phyloP scores from a whole-genome alignment of 2,888 invertebrate species.

The Hyles lineata region DNA sequence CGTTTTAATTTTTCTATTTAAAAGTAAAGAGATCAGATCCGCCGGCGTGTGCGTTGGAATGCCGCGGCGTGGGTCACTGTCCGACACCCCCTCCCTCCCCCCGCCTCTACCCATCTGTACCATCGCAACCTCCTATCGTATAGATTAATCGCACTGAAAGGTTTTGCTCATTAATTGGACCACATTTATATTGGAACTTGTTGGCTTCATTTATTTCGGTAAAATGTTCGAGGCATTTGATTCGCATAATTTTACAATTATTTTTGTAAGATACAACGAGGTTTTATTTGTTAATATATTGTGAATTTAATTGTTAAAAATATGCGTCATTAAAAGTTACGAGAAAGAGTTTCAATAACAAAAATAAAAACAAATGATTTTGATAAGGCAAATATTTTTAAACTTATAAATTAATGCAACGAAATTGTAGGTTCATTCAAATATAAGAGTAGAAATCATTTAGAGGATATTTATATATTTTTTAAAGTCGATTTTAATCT shows the following conservation, averaged over 20 bases:
- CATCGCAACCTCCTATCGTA: conserved; percentile 75
- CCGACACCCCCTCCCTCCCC: conserved; percentile 65
- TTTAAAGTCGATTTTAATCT: too few species aligned
- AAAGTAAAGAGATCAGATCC: conserved; percentile 79
- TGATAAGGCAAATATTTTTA: too few species aligned
- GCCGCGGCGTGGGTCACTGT: conserved; percentile 75
- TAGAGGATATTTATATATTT: too few species aligned
- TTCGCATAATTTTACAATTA: not conserved
- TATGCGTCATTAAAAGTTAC: too few species aligned
- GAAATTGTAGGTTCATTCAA: too few species aligned
- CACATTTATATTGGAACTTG: conserved; percentile 19
- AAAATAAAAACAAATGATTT: too few species aligned
- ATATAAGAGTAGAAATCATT: too few species aligned
- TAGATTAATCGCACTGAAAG: conserved; percentile 73
- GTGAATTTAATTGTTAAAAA: not conserved
- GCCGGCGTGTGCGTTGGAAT: conserved; percentile 71
- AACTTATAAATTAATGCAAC: too few species aligned
- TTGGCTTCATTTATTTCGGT: conserved; percentile 11
- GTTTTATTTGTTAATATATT: not conserved
- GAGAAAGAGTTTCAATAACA: too few species aligned
- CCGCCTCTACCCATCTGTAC: conserved; percentile 56
- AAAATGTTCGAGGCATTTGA: not conserved
- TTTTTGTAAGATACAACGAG: not conserved
- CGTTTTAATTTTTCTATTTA: conserved; percentile 48
- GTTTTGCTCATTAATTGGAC: conserved; percentile 61